A percentile compares a stretch with the other conserved stretches of the same genome.
phyloP scores from a whole-genome alignment of 2,888 invertebrate genomes.

The Heliconius aoede region DNA sequence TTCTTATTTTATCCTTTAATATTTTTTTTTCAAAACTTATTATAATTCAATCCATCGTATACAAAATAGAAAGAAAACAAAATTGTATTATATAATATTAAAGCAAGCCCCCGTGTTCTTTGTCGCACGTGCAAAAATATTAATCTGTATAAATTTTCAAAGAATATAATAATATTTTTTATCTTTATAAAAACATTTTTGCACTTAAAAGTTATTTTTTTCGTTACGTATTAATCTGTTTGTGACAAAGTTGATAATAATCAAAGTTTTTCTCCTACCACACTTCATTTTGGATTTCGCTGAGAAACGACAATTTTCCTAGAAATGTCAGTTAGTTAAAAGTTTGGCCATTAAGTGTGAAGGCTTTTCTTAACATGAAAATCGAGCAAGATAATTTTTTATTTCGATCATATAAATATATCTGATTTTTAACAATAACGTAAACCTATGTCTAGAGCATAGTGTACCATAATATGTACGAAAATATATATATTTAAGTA shows the following conservation, averaged over 20 bases:
- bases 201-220: slow-evolving; percentile 21
- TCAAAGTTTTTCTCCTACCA: neutral
- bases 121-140: neutral
- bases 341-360: slow-evolving; percentile 5
- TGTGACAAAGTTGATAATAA: neutral
- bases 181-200: neutral
- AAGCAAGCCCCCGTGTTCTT: neutral
- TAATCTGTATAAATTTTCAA: neutral
- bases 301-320: neutral
- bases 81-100: neutral
- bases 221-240: slow-evolving; percentile 2
- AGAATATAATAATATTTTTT: neutral
- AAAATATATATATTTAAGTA: too few species aligned
- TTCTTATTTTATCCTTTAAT: too few species aligned
- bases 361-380: neutral
- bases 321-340: slow-evolving; percentile 16
- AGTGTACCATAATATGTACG: too few species aligned
- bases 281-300: neutral
- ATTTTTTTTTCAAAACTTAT: too few species aligned
- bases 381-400: too few species aligned
- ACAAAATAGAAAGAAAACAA: neutral
- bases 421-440: too few species aligned
- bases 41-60: neutral
- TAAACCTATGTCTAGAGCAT: too few species aligned
- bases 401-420: too few species aligned